Conservation (phyloP, 1,140 invertebrate genomes). For the Eriocheir sinensis region DNA sequence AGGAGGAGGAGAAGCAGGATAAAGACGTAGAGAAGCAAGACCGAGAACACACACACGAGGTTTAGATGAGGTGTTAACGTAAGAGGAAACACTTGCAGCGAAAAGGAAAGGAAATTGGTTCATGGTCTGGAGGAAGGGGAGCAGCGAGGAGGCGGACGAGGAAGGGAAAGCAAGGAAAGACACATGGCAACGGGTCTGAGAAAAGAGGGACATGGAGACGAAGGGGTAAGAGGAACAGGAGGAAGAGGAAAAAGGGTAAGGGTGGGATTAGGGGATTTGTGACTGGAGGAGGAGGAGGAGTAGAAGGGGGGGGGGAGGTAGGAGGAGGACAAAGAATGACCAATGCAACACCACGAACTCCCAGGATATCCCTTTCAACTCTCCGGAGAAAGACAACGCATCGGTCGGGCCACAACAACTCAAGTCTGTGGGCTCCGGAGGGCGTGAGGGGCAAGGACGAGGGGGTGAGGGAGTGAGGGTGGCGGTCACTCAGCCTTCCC, state of each 20-base stretch:
- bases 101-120: too few species aligned
- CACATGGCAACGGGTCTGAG: too few species aligned
- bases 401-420: background rate
- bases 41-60: too few species aligned
- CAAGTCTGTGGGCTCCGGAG: too few species aligned
- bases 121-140: too few species aligned
- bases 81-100: too few species aligned
- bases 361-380: background rate
- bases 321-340: background rate
- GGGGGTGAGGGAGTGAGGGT: background rate
- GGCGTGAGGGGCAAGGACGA: background rate
- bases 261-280: background rate
- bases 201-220: too few species aligned
- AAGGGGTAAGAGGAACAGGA: too few species aligned
- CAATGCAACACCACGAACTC: background rate
- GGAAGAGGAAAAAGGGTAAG: background rate
- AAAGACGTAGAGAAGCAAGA: background rate
- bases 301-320: background rate
- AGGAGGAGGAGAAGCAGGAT: background rate
- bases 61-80: background rate
- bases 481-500: background rate
- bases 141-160: too few species aligned
- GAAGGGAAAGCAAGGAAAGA: too few species aligned
- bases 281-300: too few species aligned
- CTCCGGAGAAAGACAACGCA: background rate